Conservation (phyloP, 2,888 invertebrate genomes). For the Chrysodeixis includens region DNA sequence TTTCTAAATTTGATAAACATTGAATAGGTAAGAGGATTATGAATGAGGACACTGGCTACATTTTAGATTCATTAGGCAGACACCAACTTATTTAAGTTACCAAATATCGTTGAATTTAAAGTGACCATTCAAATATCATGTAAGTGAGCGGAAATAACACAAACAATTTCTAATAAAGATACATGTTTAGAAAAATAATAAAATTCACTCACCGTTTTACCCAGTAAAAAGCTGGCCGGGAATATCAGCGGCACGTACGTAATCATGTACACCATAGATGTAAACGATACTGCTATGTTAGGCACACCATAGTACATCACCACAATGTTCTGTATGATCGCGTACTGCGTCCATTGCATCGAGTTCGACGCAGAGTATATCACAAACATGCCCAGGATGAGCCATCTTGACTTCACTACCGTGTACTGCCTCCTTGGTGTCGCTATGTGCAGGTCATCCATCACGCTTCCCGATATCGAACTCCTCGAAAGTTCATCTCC, state of each 20-base stretch:
- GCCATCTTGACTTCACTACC: constrained; percentile 93
- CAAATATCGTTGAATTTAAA: too few relatives aligned
- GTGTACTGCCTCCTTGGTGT: constrained; percentile 74
- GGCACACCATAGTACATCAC: constrained; percentile 92
- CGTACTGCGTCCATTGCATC: constrained; percentile 98
- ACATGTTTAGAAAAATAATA: too few relatives aligned
- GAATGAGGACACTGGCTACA: too few relatives aligned
- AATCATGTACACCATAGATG: constrained; percentile 99
- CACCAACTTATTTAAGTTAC: too few relatives aligned
- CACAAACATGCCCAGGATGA: constrained; percentile 95
- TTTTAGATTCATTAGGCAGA: too few relatives aligned
- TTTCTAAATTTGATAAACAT: too few relatives aligned
- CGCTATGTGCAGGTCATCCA: constrained; percentile 67
- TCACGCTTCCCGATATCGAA: constrained; percentile 71
- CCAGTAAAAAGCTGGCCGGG: constrained; percentile 98
- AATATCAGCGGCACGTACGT: constrained; percentile 98
- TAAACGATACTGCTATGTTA: constrained; percentile 95
- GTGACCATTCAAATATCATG: too few relatives aligned
- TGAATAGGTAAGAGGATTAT: too few relatives aligned
- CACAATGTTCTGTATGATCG: constrained; percentile 96
- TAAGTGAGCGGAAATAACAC: background rate
- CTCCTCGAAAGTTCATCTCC: constrained; percentile 54
- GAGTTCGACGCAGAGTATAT: constrained; percentile 96
- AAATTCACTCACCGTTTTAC: constrained; percentile 94
- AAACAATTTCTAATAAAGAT: background rate